Evolutionary conservation across 1,140 invertebrate genomes (phyloP).

Genomic region (Dysdera silvatica): DNA sequence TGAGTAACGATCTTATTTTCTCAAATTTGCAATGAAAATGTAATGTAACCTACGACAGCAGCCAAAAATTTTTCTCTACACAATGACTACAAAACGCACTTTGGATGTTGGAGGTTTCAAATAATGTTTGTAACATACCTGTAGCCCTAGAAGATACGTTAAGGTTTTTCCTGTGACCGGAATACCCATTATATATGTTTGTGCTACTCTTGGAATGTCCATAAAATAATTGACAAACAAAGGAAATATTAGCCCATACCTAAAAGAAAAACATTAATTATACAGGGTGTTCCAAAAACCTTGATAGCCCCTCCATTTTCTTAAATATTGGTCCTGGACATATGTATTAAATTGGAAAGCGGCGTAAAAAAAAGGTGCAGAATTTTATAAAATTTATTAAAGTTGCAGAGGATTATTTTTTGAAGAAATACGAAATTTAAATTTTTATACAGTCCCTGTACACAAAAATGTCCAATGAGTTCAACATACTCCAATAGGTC

Average conservation of each 20-base stretch:
- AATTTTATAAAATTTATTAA: too few species aligned
- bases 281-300: background rate
- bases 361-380: background rate
- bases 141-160: constrained; percentile 51
- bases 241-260: constrained; percentile 47
- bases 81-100: too few species aligned
- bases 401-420: too few species aligned
- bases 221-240: constrained; percentile 49
- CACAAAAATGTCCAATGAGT: too few species aligned
- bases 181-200: constrained; percentile 48
- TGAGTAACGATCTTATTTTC: too few species aligned
- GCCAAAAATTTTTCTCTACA: too few species aligned
- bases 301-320: background rate
- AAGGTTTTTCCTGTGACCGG: constrained; percentile 52
- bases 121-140: constrained; percentile 37
- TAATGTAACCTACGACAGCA: too few species aligned
- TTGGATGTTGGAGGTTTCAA: too few species aligned
- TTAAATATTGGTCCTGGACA: background rate
- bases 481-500: too few species aligned
- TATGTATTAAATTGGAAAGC: background rate
- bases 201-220: constrained; percentile 50
- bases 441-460: too few species aligned
- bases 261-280: constrained; percentile 32
- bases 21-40: too few species aligned
- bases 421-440: too few species aligned